Percentiles rank a stretch among this genome's conserved stretches.
These are phyloP conservation scores for Arrhopalites spinosus DNA, from an alignment of 2,888 invertebrate species.

Conservation along the genomic window DNA sequence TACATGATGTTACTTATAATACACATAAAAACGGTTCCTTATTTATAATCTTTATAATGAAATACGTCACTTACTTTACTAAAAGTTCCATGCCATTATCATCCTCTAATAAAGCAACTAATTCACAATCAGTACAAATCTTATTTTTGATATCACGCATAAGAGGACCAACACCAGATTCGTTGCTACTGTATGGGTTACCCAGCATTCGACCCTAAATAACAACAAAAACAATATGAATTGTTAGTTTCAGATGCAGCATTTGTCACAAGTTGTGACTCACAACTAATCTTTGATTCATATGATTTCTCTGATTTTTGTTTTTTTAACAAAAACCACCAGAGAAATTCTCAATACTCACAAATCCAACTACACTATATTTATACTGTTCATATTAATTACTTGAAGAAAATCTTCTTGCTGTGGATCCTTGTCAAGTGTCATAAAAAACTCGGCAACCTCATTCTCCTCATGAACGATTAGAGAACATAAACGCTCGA, in stretches of 20 bases:
- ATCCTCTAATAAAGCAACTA: conserved; percentile 96
- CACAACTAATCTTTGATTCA: background rate
- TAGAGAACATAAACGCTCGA: conserved; percentile 94
- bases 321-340: background rate
- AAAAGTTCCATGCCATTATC: conserved; percentile 98
- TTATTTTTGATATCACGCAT: conserved; percentile 99
- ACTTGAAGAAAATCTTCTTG: conserved; percentile 97
- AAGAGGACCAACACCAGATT: conserved; percentile 91
- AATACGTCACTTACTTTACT: too few species aligned
- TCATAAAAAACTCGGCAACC: conserved; percentile 93
- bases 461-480: conserved; percentile 98
- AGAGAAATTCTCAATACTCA: background rate
- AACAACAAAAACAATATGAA: background rate
- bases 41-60: too few species aligned
- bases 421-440: conserved; percentile 96
- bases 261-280: background rate
- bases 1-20: too few species aligned
- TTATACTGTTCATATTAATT: conserved; percentile 37
- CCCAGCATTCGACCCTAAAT: conserved; percentile 89
- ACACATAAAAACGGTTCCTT: too few species aligned
- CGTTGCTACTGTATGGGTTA: conserved; percentile 94
- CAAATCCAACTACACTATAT: too few species aligned
- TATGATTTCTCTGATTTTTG: background rate
- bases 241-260: too few species aligned
- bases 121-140: conserved; percentile 96